Evolutionary conservation across 2,113 vertebrate genomes (phyloP).

Genomic region (Microcebus murinus): DNA sequence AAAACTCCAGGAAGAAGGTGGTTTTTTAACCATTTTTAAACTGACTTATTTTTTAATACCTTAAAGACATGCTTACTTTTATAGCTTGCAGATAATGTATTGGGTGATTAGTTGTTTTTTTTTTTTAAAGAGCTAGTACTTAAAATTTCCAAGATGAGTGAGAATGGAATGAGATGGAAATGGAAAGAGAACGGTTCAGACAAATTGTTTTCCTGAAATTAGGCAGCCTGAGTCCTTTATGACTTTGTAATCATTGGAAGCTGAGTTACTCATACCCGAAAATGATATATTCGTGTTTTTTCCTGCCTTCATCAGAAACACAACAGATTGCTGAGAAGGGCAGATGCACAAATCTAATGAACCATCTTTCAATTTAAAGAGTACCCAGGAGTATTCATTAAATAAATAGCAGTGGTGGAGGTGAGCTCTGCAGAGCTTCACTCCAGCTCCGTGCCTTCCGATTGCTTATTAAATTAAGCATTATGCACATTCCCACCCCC

Average conservation of each 20-base stretch:
- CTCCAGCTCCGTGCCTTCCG: not conserved
- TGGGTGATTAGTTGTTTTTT: not conserved
- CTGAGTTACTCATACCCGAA: slow-evolving; percentile 70
- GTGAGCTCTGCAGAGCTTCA: slow-evolving; percentile 71
- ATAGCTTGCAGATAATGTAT: not conserved
- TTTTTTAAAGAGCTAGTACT: not conserved
- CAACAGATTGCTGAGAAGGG: slow-evolving; percentile 84
- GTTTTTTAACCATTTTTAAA: slow-evolving; percentile 19
- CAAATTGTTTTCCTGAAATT: slow-evolving; percentile 62
- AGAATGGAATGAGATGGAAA: not conserved
- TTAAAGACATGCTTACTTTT: slow-evolving; percentile 37
- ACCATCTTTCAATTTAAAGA: slow-evolving; percentile 82
- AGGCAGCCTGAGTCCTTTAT: slow-evolving; percentile 63
- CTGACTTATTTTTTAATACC: not conserved
- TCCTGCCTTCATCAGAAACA: slow-evolving; percentile 77
- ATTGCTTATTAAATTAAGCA: slow-evolving; percentile 68
- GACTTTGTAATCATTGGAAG: slow-evolving; percentile 78
- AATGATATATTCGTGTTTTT: slow-evolving; percentile 36
- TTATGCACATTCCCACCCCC: not conserved
- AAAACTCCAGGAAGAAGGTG: not conserved
- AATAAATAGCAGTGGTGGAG: slow-evolving; percentile 81
- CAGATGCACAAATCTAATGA: slow-evolving; percentile 84
- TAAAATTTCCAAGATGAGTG: slow-evolving; percentile 48
- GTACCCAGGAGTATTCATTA: slow-evolving; percentile 86
- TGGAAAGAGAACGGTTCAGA: slow-evolving; percentile 47